phyloP scores from a whole-genome alignment of 1,140 invertebrate genomes.

The Thalassaphorura encarpata region DNA sequence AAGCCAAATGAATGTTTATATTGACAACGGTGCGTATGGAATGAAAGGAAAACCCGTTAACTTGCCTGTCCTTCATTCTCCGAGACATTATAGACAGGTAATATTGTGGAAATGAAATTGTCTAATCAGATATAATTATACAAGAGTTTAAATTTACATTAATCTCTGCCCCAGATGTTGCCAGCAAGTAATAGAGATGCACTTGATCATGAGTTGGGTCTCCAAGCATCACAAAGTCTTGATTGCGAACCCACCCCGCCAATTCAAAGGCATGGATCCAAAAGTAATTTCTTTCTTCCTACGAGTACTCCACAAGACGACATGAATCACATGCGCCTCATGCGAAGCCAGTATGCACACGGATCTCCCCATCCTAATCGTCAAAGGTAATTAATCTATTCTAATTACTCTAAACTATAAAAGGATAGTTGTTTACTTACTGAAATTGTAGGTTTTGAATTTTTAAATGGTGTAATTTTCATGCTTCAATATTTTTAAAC shows the following conservation, averaged over 20 bases:
- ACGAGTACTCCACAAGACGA: constrained; percentile 46
- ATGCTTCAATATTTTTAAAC: too few species aligned
- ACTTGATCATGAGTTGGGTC: constrained; percentile 47
- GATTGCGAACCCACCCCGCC: constrained; percentile 89
- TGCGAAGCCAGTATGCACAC: constrained; percentile 49
- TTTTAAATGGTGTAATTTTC: too few species aligned
- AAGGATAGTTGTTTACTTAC: too few species aligned
- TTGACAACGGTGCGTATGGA: constrained; percentile 60
- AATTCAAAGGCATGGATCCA: constrained; percentile 76
- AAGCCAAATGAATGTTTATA: constrained; percentile 90
- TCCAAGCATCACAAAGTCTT: constrained; percentile 66
- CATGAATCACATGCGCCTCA: constrained; percentile 38
- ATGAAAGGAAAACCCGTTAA: constrained; percentile 22
- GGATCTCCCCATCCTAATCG: constrained; percentile 61
- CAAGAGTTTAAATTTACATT: too few species aligned
- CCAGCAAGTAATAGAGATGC: constrained; percentile 49
- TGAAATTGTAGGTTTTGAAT: too few species aligned
- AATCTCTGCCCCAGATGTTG: too few species aligned
- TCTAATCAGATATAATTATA: too few species aligned
- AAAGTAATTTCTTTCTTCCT: constrained; percentile 81
- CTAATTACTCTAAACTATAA: not conserved
- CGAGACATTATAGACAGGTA: constrained; percentile 31
- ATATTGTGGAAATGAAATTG: constrained; percentile 3
- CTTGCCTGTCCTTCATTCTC: constrained; percentile 31
- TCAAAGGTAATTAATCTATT: constrained; percentile 44